A percentile compares a stretch with the other conserved stretches of the same genome.
Conservation (phyloP, 2,797 vertebrate species). For the Pampus argenteus region DNA sequence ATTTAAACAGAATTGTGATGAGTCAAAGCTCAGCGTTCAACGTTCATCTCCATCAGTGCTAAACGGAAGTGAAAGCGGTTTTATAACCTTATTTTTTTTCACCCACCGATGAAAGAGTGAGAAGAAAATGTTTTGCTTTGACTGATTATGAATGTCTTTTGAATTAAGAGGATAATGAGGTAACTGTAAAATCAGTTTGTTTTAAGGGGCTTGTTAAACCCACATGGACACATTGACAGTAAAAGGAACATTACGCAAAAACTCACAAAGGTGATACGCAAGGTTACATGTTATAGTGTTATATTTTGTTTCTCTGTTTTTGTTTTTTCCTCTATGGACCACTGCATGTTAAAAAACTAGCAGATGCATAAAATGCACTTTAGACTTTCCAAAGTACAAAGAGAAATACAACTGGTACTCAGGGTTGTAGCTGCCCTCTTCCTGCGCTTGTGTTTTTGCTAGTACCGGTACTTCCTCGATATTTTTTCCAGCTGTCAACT, state of each 20-base stretch:
- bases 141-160: constrained; percentile 12
- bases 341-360: too few species aligned
- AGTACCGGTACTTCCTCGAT: constrained; percentile 45
- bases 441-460: constrained; percentile 60
- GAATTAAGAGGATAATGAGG: background rate
- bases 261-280: constrained; percentile 3
- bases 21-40: background rate
- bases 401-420: constrained; percentile 32
- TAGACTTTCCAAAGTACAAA: background rate
- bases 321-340: too few species aligned
- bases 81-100: background rate
- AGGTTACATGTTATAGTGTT: background rate
- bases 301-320: too few species aligned
- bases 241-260: constrained; percentile 7
- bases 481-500: constrained; percentile 54
- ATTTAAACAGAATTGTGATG: background rate
- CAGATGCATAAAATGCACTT: background rate
- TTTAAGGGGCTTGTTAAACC: background rate
- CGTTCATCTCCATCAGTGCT: background rate
- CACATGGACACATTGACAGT: constrained; percentile 5
- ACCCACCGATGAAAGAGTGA: background rate
- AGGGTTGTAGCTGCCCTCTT: constrained; percentile 42
- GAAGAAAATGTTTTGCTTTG: background rate
- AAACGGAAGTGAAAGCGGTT: constrained; percentile 24
- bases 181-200: background rate